A percentile compares a stretch with the other conserved stretches of the same genome.
Conservation (phyloP, 2,888 invertebrate genomes). For the Idaea straminata region DNA sequence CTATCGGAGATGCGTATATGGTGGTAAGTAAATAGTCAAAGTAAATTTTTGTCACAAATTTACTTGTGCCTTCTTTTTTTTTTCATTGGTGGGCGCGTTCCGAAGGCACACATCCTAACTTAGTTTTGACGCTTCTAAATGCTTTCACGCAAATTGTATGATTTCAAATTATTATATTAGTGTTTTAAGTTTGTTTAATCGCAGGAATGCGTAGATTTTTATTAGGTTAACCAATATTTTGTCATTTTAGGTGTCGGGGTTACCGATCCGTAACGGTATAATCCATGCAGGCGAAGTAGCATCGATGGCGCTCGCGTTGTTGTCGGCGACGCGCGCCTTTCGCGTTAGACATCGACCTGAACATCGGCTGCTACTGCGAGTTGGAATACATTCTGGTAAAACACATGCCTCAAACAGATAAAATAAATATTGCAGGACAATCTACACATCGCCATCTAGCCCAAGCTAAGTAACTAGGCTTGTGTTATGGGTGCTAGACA, state of each 20-base stretch:
- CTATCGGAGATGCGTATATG: constrained; percentile 95
- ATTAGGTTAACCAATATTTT: background rate
- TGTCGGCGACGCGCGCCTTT: constrained; percentile 93
- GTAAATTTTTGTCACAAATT: too few relatives aligned
- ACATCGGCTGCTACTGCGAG: constrained; percentile 94
- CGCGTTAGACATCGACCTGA: constrained; percentile 93
- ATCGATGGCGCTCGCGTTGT: constrained; percentile 93
- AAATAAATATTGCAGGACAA: too few relatives aligned
- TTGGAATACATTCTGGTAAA: constrained; percentile 94
- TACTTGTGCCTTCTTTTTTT: background rate
- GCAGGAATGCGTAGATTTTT: background rate
- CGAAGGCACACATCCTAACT: background rate
- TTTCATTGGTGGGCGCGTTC: background rate
- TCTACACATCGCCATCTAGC: too few relatives aligned
- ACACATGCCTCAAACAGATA: background rate
- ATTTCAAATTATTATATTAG: too few relatives aligned
- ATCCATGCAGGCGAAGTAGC: constrained; percentile 95
- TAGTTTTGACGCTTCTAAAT: background rate
- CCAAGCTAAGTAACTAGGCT: too few relatives aligned
- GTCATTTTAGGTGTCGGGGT: constrained; percentile 87
- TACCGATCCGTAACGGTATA: constrained; percentile 91
- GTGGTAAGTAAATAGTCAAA: too few relatives aligned
- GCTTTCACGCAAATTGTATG: too few relatives aligned
- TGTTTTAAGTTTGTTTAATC: too few relatives aligned
- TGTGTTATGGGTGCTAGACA: too few relatives aligned